phyloP scores from a whole-genome alignment of 2,113 vertebrate species.

The Erpornis zantholeuca region DNA sequence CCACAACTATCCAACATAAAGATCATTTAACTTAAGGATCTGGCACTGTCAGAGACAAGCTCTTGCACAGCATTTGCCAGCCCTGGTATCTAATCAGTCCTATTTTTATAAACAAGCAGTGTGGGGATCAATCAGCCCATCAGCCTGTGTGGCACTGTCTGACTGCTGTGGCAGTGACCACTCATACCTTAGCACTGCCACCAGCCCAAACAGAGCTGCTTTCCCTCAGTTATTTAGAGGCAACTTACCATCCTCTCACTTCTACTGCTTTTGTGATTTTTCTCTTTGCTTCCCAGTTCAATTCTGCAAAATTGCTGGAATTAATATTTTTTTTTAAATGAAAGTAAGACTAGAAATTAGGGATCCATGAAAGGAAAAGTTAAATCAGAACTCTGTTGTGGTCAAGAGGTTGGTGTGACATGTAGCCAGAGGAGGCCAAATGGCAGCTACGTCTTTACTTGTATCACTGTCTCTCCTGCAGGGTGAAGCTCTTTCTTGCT shows the following conservation, averaged over 20 bases:
- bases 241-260: not conserved
- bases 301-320: not conserved
- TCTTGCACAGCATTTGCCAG: not conserved
- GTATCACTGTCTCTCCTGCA: not conserved
- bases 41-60: not conserved
- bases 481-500: not conserved
- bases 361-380: not conserved
- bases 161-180: not conserved
- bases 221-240: not conserved
- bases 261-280: not conserved
- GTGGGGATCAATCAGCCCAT: not conserved
- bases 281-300: not conserved
- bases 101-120: not conserved
- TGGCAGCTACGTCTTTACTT: not conserved
- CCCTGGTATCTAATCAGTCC: not conserved
- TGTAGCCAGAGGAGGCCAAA: not conserved
- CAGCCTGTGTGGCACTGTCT: not conserved
- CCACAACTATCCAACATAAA: not conserved
- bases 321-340: not conserved
- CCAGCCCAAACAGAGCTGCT: not conserved
- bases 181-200: not conserved
- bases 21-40: not conserved
- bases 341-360: not conserved
- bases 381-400: not conserved
- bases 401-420: accelerated